Conservation (phyloP, 2,113 vertebrate species). For the Mesocricetus auratus region DNA sequence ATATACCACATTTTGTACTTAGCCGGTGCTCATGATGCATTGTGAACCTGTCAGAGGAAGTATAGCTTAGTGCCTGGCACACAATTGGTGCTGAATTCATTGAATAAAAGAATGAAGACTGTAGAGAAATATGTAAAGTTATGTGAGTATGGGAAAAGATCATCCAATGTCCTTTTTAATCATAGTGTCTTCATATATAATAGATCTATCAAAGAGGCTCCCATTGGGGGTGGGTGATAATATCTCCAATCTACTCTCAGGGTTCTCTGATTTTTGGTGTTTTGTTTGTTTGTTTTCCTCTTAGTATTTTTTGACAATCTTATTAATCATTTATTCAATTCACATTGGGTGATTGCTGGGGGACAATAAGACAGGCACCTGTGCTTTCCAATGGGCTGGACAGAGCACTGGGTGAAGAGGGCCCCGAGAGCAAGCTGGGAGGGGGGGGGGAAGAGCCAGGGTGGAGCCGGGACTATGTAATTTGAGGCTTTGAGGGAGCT, state of each 20-base stretch:
- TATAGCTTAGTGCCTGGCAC: background rate
- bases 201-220: background rate
- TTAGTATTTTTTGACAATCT: background rate
- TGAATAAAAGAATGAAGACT: conserved; percentile 49
- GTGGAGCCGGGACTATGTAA: background rate
- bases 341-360: background rate
- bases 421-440: background rate
- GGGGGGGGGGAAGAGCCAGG: background rate
- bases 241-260: background rate
- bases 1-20: conserved; percentile 39
- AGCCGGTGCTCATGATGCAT: conserved; percentile 14
- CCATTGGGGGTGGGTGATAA: background rate
- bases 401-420: background rate
- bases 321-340: background rate
- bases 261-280: background rate
- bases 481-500: background rate
- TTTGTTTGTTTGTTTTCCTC: background rate
- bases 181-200: background rate
- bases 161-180: conserved; percentile 46
- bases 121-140: background rate
- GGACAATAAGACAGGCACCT: background rate
- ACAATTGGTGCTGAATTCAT: background rate
- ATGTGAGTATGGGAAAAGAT: background rate
- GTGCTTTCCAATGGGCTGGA: background rate
- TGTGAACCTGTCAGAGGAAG: conserved; percentile 40